phyloP scores from a whole-genome alignment of 2,797 vertebrate genomes.

The Arrhamphus sclerolepis region DNA sequence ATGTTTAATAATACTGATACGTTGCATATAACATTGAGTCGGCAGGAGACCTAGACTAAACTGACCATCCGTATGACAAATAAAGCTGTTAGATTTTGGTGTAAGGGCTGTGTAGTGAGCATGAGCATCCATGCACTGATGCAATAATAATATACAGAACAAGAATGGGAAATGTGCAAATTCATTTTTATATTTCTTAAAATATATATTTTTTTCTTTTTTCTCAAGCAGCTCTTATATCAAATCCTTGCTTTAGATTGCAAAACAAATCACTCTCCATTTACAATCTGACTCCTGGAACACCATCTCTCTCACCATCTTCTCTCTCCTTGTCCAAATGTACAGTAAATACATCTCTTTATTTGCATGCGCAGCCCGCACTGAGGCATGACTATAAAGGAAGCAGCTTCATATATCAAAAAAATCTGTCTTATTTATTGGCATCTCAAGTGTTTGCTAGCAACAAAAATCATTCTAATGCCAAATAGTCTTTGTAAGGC shows the following conservation, averaged over 20 bases:
- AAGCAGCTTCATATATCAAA: constrained; percentile 78
- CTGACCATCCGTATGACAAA: constrained; percentile 61
- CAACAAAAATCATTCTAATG: constrained; percentile 73
- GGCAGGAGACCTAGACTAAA: constrained; percentile 57
- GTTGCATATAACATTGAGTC: constrained; percentile 63
- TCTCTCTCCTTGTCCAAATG: constrained; percentile 39
- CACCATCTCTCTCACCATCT: constrained; percentile 17
- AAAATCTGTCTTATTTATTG: constrained; percentile 74
- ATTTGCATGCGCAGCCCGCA: constrained; percentile 66
- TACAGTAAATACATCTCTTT: constrained; percentile 69
- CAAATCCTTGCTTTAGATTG: constrained; percentile 67
- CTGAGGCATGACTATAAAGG: constrained; percentile 73
- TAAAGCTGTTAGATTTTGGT: constrained; percentile 55
- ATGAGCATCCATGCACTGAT: constrained; percentile 17
- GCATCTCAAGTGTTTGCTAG: constrained; percentile 73
- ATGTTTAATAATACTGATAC: constrained; percentile 66
- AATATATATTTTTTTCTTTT: constrained; percentile 59
- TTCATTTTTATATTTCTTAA: constrained; percentile 47
- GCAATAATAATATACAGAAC: constrained; percentile 43
- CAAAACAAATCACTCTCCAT: constrained; percentile 68
- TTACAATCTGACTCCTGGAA: constrained; percentile 58
- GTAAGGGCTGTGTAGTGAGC: constrained; percentile 29
- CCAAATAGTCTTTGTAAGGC: constrained; percentile 78
- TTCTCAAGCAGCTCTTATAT: constrained; percentile 48
- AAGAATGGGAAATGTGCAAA: constrained; percentile 29